These are phyloP conservation scores for Heliconius charithonia DNA, from an alignment of 2,888 invertebrate species.

Conservation along the genomic window DNA sequence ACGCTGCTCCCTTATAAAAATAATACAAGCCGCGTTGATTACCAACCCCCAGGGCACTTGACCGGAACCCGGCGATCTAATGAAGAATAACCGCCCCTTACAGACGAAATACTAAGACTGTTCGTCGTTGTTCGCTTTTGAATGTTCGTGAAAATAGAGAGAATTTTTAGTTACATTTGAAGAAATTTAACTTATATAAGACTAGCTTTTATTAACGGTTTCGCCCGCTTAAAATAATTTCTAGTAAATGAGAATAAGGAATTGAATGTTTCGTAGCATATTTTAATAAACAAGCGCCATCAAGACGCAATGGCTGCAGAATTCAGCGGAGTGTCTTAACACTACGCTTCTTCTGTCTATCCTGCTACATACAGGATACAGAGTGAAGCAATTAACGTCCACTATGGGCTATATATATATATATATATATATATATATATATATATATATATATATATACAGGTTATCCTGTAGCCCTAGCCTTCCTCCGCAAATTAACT, in stretches of 20 bases:
- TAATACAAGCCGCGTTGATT: slow-evolving; percentile 73
- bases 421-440: too few relatives aligned
- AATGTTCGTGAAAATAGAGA: neutral
- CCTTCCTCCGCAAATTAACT: too few relatives aligned
- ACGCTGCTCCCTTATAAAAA: slow-evolving; percentile 60
- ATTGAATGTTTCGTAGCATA: neutral
- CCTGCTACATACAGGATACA: too few relatives aligned
- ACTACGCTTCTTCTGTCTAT: too few relatives aligned
- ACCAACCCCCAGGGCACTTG: slow-evolving; percentile 74
- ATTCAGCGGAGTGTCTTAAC: too few relatives aligned
- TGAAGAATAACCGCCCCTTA: slow-evolving; percentile 79
- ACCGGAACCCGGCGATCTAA: slow-evolving; percentile 74
- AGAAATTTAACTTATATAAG: neutral
- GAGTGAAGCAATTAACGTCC: too few relatives aligned
- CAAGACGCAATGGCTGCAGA: too few relatives aligned
- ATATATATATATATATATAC: too few relatives aligned
- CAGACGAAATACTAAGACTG: slow-evolving; percentile 51
- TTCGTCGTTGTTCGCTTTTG: slow-evolving; percentile 30
- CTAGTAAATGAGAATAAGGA: too few relatives aligned
- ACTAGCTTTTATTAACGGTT: neutral
- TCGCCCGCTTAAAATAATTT: neutral
- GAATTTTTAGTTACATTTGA: neutral
- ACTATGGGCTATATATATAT: too few relatives aligned
- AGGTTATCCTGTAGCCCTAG: too few relatives aligned
- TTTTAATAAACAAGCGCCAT: neutral